Conservation (phyloP, 1,140 invertebrate species). For the Episyrphus balteatus region DNA sequence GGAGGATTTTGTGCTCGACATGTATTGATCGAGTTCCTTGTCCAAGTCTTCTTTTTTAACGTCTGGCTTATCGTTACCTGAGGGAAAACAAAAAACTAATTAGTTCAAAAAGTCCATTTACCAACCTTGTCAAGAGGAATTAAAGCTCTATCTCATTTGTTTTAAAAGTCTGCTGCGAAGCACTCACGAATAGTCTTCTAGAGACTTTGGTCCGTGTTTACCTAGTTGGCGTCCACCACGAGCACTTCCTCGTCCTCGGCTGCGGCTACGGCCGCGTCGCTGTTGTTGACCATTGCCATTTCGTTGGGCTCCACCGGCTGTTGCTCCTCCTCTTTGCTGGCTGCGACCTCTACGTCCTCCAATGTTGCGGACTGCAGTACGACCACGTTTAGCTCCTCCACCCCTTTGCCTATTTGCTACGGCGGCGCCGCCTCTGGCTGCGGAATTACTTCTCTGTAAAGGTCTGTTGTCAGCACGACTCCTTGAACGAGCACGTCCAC, state of each 20-base stretch:
- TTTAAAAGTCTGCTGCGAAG: no score
- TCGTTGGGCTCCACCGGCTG: background rate
- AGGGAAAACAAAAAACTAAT: background rate
- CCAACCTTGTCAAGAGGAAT: background rate
- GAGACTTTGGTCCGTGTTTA: conserved; percentile 27
- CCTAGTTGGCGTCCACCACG: conserved; percentile 20
- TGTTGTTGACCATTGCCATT: conserved; percentile 12
- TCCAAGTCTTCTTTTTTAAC: conserved; percentile 33
- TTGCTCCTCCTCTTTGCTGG: conserved; percentile 8
- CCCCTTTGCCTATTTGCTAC: conserved; percentile 6
- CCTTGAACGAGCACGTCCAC: conserved; percentile 16
- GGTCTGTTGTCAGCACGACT: conserved; percentile 6
- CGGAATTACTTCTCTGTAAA: background rate
- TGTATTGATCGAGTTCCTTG: conserved; percentile 33
- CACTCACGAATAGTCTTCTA: conserved; percentile 1
- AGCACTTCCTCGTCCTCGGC: conserved; percentile 8
- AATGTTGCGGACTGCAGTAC: conserved; percentile 11
- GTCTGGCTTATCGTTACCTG: conserved; percentile 4
- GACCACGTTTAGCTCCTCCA: conserved; percentile 18
- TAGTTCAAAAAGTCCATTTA: background rate
- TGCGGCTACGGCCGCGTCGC: conserved; percentile 31
- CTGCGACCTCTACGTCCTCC: conserved; percentile 4
- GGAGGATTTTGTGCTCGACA: conserved; percentile 32
- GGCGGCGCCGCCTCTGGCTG: conserved; percentile 11
- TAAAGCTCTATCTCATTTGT: no score